Percentiles rank a stretch among this genome's conserved stretches.
Conservation (phyloP, 2,113 vertebrate genomes). For the Macrotus californicus region DNA sequence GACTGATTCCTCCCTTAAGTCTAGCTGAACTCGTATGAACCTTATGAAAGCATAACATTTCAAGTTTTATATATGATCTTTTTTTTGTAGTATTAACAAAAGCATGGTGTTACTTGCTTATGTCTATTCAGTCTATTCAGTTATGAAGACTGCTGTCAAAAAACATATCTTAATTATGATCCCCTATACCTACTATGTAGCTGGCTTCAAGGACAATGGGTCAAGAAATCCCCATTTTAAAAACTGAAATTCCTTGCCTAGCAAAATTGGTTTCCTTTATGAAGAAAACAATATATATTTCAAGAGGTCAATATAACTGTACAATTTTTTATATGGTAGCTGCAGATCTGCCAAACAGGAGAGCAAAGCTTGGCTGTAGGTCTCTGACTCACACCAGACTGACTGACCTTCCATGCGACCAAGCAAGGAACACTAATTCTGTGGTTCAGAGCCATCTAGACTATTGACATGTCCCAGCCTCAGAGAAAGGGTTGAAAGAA, state of each 20-base stretch:
- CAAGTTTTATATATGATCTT: background rate
- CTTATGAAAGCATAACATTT: background rate
- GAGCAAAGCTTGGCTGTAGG: background rate
- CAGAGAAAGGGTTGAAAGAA: background rate
- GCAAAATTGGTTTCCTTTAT: background rate
- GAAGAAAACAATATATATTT: background rate
- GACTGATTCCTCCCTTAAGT: background rate
- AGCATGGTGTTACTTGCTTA: background rate
- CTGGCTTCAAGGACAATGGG: background rate
- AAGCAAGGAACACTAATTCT: background rate
- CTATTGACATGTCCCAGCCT: background rate
- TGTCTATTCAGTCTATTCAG: background rate
- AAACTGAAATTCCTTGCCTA: background rate
- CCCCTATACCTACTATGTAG: background rate
- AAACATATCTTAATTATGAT: background rate
- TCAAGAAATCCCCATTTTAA: background rate
- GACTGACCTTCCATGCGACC: background rate
- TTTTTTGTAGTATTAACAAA: background rate
- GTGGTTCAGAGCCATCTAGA: background rate
- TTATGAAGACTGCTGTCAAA: background rate
- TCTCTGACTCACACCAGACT: background rate
- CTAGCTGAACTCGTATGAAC: background rate
- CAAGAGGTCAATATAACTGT: background rate
- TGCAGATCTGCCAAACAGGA: background rate
- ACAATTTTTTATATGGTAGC: background rate